Conservation (phyloP, 1,140 invertebrate genomes). For the Lordiphosa collinella region DNA sequence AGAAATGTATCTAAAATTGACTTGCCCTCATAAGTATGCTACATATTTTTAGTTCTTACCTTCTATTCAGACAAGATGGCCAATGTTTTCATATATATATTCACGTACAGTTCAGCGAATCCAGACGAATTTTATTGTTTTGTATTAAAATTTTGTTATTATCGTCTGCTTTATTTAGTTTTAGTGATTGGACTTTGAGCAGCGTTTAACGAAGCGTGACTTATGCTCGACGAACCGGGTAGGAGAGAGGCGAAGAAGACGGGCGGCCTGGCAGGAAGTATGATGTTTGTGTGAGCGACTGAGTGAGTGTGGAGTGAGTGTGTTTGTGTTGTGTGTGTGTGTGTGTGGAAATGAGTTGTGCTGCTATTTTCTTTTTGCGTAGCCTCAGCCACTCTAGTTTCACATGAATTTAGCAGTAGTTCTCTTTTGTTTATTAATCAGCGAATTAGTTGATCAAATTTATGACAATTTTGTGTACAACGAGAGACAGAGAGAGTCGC, state of each 20-base stretch:
- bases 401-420: constrained; percentile 34
- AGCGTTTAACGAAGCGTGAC: constrained; percentile 33
- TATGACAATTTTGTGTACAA: constrained; percentile 16
- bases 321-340: constrained; percentile 6
- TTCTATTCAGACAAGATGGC: constrained; percentile 51
- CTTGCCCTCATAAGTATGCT: constrained; percentile 8
- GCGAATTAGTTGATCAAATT: constrained; percentile 1
- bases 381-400: constrained; percentile 40
- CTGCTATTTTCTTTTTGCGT: constrained; percentile 9
- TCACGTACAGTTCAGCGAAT: constrained; percentile 1
- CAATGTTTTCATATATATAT: constrained; percentile 21
- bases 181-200: constrained; percentile 34
- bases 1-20: too few relatives aligned
- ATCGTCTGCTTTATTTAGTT: constrained; percentile 18
- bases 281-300: constrained; percentile 17
- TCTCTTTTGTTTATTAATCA: constrained; percentile 13
- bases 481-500: constrained; percentile 1
- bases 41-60: constrained; percentile 24
- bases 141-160: constrained; percentile 15
- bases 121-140: constrained; percentile 3
- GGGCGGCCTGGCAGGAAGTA: constrained; percentile 28
- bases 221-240: constrained; percentile 26
- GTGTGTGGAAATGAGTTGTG: constrained; percentile 21
- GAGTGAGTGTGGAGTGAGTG: constrained; percentile 12
- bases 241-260: constrained; percentile 8